phyloP scores from a whole-genome alignment of 1,140 invertebrate species.

The Aphaenogaster rudis region DNA sequence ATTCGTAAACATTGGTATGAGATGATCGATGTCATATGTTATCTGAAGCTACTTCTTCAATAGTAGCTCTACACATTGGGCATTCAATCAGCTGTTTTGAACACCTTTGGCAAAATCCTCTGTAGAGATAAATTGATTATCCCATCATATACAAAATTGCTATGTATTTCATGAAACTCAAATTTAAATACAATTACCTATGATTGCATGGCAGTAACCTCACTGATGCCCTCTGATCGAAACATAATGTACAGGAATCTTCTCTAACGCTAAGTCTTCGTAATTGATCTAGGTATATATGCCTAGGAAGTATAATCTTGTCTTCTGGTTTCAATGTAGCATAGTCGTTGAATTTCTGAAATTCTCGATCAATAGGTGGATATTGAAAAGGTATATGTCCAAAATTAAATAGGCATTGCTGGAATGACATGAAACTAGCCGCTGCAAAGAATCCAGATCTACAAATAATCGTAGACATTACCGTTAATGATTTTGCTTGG shows the following conservation, averaged over 20 bases:
- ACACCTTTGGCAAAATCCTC: conserved; percentile 95
- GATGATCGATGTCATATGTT: conserved; percentile 83
- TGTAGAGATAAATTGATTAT: conserved; percentile 85
- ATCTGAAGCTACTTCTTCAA: conserved; percentile 84
- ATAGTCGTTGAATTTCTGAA: conserved; percentile 93
- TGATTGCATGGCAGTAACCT: conserved; percentile 94
- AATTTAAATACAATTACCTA: conserved; percentile 86
- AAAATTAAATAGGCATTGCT: conserved; percentile 98
- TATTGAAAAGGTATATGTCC: conserved; percentile 93
- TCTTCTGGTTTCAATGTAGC: conserved; percentile 91
- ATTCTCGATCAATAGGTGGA: conserved; percentile 91
- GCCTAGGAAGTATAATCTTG: conserved; percentile 90
- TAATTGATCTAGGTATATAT: conserved; percentile 92
- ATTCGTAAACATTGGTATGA: conserved; percentile 67
- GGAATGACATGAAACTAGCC: conserved; percentile 98
- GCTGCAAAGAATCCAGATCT: conserved; percentile 97
- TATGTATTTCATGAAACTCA: not conserved
- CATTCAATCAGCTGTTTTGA: conserved; percentile 93
- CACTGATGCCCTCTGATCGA: conserved; percentile 92
- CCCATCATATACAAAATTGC: not conserved
- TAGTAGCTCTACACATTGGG: conserved; percentile 94
- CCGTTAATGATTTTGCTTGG: not conserved
- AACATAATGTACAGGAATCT: conserved; percentile 96
- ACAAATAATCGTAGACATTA: conserved; percentile 72
- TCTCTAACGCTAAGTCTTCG: conserved; percentile 92